A percentile compares a stretch with the other conserved stretches of the same genome.
These are phyloP conservation scores for Galerucella calmariensis DNA, from an alignment of 2,888 invertebrate species.

Conservation along the genomic window DNA sequence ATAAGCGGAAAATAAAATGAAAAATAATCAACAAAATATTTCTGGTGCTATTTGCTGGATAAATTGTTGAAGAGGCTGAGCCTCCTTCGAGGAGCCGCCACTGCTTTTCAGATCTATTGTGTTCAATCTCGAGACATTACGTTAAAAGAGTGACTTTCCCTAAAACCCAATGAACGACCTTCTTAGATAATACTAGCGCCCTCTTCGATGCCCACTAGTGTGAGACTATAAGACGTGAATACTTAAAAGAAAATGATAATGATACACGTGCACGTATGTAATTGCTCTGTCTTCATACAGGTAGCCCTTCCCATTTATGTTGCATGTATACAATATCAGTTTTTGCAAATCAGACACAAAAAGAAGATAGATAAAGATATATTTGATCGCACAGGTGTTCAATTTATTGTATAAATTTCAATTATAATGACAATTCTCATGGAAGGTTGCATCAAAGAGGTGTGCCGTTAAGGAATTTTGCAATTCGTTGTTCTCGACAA, in stretches of 20 bases:
- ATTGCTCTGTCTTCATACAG: slow-evolving; percentile 1
- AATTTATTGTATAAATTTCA: slow-evolving; percentile 29
- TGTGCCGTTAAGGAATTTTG: slow-evolving; percentile 34
- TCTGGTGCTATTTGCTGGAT: no score
- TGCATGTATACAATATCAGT: not conserved
- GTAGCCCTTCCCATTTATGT: slow-evolving; percentile 9
- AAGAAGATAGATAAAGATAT: slow-evolving; percentile 12
- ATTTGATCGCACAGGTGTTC: slow-evolving; percentile 30
- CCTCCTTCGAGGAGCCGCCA: no score
- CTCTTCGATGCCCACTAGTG: not conserved
- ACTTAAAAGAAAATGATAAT: not conserved
- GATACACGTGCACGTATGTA: slow-evolving; percentile 1
- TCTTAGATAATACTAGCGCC: not conserved
- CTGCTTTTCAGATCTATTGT: no score
- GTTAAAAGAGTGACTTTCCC: not conserved
- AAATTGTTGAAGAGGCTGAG: no score
- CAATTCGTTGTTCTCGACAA: slow-evolving; percentile 31
- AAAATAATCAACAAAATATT: no score
- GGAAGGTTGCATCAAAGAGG: slow-evolving; percentile 37
- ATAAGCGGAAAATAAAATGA: no score
- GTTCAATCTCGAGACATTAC: no score
- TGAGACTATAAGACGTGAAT: not conserved
- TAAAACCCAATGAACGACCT: not conserved
- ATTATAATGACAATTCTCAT: slow-evolving; percentile 33
- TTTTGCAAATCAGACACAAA: slow-evolving; percentile 6